Evolutionary conservation across 2,888 invertebrate genomes (phyloP), one percentile per base, ranked within the genome.

Genomic region (Parnassius glacialis): DNA sequence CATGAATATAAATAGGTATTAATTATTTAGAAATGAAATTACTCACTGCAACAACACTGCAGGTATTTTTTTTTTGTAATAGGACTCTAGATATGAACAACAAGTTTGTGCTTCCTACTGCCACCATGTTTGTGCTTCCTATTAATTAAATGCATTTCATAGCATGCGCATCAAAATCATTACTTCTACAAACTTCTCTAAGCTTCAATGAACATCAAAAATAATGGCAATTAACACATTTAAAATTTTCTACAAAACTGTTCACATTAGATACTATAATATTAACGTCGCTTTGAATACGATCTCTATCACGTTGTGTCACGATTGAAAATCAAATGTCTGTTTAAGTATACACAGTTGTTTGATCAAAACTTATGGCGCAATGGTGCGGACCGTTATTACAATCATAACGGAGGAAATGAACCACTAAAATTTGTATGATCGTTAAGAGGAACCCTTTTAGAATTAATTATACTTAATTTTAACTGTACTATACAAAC

Each of bases 381-480:
- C 58, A 58, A 61, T 61, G 57, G 52, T 54, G 53, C 53, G 58
- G 47, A 41, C 65, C 62, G 52, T 61, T 62, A 62, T 47, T 52
- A 43, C 56, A 47, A 61, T 57, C 34, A 61, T 61, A 61, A 56
- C 61, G 56, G 61, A 42, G 34, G 13, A 20, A 60, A n/a, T 9
- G 42, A 48, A 43, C 47, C n/a, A 50, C 57, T 42, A 51, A 52
- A 41, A 41, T 57, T 52, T 20, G 11, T 41, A 56, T 51, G 25
- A 52, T 57, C 45, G 47, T 52, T 52, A 16, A 16, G 56, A 41
- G 57, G 20, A 42, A 42, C 41, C 47, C 53, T 59, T 53, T 59
- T 47, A 45, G n/a, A 16, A 7, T 41, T 48, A 48, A 47, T 53
- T 60, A 48, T 54, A n/a, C 42, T 54, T 11, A 20, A 42, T 50